Base-by-base conservation (phyloP, 2,888 invertebrate genomes). In the Ophioninae sp. region DNA sequence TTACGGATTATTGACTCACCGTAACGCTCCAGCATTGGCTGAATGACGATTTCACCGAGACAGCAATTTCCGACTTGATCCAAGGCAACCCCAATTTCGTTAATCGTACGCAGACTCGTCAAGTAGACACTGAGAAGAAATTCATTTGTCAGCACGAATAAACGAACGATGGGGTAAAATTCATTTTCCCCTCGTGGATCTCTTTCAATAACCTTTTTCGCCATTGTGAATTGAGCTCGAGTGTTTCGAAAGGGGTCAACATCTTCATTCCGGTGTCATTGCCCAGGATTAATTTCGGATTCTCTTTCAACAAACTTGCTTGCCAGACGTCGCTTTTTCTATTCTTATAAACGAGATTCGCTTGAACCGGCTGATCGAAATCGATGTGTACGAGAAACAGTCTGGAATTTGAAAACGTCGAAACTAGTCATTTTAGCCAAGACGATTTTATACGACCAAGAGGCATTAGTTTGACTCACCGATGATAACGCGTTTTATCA, bases 81-180 rank as follows among this genome's bases (percentile, higher is more conserved):
- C 63, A 92, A 89, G 2, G 89, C 86, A 3, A 93, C 81, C 0
- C 92, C 92, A 41, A 93, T 90, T 82, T 92, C 92, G 67, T 91
- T 87, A 22, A 91, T 88, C n/a, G 89, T 90, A 71, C 83, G 90
- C 80, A 91, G 69, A 75, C 89, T 88, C 0, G 91, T 90, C n/a
- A 83, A 83, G 77, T 90, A 91, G 22, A 88, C 83, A 51, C 91
- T 92, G 81, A 86, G 75, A 65, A 76, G 74, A 39, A 76, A 10
- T 20, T 22, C 58, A 59, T 59, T 56, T 6, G 7, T 71, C 44
- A 51, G n/a, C n/a, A 17, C 17, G 9, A 44, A 22, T 44, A 8
- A 56, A 17, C 30, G 8, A 41, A 39, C n/a, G 6, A 37, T 20
- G 9, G n/a, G 17, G 23, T 17, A 0, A 51, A 23, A 69, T 56